Evolutionary conservation across 2,113 vertebrate species (phyloP).

Genomic region (Hippocampus barbouri): DNA sequence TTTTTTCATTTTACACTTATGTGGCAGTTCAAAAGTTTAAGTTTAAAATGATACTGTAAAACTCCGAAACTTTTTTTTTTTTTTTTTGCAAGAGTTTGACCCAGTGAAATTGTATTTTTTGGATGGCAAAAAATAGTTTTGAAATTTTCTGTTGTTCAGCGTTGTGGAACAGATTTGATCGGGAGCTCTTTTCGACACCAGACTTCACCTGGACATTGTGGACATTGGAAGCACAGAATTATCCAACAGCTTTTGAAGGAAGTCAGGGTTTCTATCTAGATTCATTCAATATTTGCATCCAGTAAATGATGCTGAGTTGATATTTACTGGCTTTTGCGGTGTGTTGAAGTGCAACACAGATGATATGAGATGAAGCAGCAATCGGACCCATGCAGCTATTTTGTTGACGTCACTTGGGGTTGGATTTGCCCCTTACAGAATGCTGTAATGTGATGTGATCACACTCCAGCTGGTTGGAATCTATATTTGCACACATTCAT

Average conservation of each 20-base stretch:
- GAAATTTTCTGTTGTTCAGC: background rate
- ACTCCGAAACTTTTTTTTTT: too few species aligned
- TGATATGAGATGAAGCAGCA: constrained; percentile 6
- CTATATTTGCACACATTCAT: constrained; percentile 45
- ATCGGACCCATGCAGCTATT: constrained; percentile 1
- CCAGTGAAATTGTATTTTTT: background rate
- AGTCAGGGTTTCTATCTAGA: background rate
- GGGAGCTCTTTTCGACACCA: background rate
- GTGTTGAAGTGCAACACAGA: constrained; percentile 1
- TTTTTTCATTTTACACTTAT: too few species aligned
- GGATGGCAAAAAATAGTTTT: background rate
- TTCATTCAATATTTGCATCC: background rate
- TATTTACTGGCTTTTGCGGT: background rate
- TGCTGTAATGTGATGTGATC: constrained; percentile 4
- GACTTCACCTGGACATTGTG: background rate
- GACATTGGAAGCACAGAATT: background rate
- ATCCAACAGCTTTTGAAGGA: background rate
- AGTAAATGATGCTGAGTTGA: background rate
- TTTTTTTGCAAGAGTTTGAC: background rate
- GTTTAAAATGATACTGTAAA: background rate
- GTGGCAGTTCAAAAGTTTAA: background rate
- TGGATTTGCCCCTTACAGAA: constrained; percentile 24
- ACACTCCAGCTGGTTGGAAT: constrained; percentile 12
- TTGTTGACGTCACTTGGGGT: background rate
- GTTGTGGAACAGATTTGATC: background rate